Percentiles rank a stretch among this genome's conserved stretches.
Evolutionary conservation across 92 coral and sea anemone species (phyloP).

Genomic region (Chrysogorgia sp.): DNA sequence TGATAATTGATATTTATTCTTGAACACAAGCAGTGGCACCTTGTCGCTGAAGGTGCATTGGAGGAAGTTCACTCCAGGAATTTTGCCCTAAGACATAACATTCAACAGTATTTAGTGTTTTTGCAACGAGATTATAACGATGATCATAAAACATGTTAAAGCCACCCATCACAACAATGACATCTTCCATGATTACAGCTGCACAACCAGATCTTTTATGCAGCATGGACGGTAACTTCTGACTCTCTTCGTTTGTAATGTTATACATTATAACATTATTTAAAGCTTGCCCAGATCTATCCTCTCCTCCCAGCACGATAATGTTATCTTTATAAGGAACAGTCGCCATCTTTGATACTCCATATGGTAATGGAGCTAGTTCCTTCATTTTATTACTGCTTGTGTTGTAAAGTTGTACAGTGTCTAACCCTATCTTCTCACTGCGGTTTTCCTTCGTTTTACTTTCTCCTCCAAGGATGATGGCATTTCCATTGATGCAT

Average conservation of each 20-base stretch:
- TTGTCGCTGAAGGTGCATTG: neutral
- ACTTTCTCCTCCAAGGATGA: neutral
- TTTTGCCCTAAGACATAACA: neutral
- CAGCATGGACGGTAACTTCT: constrained; percentile 74
- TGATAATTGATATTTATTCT: neutral
- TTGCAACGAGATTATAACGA: too few species aligned
- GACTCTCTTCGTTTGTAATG: constrained; percentile 75
- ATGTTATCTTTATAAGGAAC: constrained; percentile 22
- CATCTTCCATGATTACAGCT: constrained; percentile 67
- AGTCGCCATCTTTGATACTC: constrained; percentile 13
- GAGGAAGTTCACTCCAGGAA: constrained; percentile 3
- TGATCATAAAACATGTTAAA: too few species aligned
- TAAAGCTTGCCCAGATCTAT: neutral
- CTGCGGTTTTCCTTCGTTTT: neutral
- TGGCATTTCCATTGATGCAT: neutral
- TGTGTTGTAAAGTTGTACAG: neutral
- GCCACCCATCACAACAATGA: constrained; percentile 87
- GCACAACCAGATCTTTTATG: constrained; percentile 80
- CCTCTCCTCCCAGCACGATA: constrained; percentile 18
- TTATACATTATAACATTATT: constrained; percentile 44
- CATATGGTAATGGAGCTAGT: constrained; percentile 13
- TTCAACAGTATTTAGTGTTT: neutral
- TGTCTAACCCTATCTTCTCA: neutral
- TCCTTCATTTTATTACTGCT: neutral
- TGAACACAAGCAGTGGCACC: constrained; percentile 21